Base-by-base conservation (phyloP, 2,797 vertebrate genomes). In the Enteromius trimaculatus region DNA sequence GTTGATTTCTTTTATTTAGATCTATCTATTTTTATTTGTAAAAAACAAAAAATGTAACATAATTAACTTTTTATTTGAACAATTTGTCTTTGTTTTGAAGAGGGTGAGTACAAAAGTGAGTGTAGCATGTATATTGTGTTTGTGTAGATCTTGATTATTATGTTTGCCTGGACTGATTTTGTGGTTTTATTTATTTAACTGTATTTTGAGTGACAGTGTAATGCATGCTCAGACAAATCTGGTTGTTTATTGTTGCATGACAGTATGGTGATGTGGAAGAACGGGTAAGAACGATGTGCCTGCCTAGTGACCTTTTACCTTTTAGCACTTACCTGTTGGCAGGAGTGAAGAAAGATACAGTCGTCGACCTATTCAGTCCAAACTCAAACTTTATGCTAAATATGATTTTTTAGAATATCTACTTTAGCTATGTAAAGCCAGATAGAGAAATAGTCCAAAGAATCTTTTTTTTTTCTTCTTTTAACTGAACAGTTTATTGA, bases 201-300 rank as follows among this genome's bases (percentile, higher is more conserved):
- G 42, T 31, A 37, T 31, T 65, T 81, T n/a, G 51, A 71, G 29
- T 53, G n/a, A 72, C 88, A 88, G 90, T 89, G 88, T 85, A 23
- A 55, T 90, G 92, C 92, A 94, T 92, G 93, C 85, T 64, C 58
- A 87, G 13, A 89, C 42, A 90, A 77, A 31, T 37, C 64, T 89
- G 74, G 87, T 77, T 90, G 84, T 89, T 90, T 83, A 17, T 64
- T 89, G 74, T 90, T 93, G 92, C 92, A 92, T 93, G 92, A 75
- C 86, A 23, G 87, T 85, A 91, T 87, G 92, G 89, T 92, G 92
- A 90, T 89, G 89, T 91, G 90, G 84, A 75, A 86, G 90, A 80
- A 77, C 89, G 79, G 65, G 26, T 78, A 42, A 82, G 81, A 82
- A 88, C 65, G 87, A 72, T 37, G 31, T 80, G 21, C 80, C 86